Base-by-base conservation (phyloP, 2,888 invertebrate genomes). In the Gerris lacustris region DNA sequence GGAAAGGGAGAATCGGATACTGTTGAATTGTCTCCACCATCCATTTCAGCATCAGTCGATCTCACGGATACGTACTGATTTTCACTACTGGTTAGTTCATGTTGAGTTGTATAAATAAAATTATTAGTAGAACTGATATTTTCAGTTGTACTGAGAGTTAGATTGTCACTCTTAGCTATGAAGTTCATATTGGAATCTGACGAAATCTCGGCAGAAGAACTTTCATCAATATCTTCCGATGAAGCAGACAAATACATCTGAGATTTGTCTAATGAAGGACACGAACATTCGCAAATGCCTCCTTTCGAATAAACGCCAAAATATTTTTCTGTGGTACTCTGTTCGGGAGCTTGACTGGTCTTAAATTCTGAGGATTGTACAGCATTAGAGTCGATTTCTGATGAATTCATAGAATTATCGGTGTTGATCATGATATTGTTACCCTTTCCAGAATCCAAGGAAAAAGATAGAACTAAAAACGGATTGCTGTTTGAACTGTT, bases 261-360 rank as follows among this genome's bases (percentile, higher is more conserved):
- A n/a, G 67, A 45, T 11, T 67, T 69, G 31, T 71, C 72, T 63
- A 71, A 67, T 71, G 86, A 84, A 55, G 90, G 90, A 79, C 90
- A 90, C 15, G 87, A 86, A 79, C 90, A 90, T 78, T 88, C 86
- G 79, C 90, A 90, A 77, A 85, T 86, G 64, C 88, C 88, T 74
- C 88, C 88, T 82, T 18, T 64, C 4, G n/a, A 9, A 64, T 64
- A 64, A 18, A 64, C 31, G 4, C 64, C 64, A 64, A n/a, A 9
- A 64, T 18, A 7, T 9, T n/a, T 64, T 55, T 9, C 9, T 5
- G 55, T 9, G 1, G 55, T 55, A 15, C 11, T 11, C 9, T 2
- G 2, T 9, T 55, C 55, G 15, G 55, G 55, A 11, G 9, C 55
- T 55, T 9, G 9, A 9, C 2, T 11, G 15, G 9, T 9, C 15